Evolutionary conservation across 2,888 invertebrate genomes (phyloP), one percentile per base, ranked within the genome.

Genomic region (Caenorhabditis japonica): DNA sequence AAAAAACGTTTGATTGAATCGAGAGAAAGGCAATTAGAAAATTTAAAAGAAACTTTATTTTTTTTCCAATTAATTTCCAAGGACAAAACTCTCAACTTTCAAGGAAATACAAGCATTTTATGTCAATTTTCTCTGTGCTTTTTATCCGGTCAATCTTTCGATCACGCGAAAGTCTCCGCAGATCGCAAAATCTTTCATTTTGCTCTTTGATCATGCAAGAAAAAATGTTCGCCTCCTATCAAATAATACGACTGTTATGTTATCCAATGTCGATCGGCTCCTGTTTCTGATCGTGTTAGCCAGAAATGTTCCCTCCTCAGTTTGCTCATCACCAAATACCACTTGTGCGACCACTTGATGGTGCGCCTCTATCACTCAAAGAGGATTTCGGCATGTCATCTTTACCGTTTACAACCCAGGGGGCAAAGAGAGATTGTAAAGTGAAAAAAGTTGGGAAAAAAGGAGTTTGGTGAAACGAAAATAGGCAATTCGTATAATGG

Each of bases 281-380:
- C 56, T 49, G 64, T 64, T 64, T 47, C 34, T 55, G 33, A 49
- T 55, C 21, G 49, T 64, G 55, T 56, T 30, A 10, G n/a, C n/a
- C n/a, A n/a, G n/a, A n/a, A n/a, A n/a, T n/a, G n/a, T n/a, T n/a
- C n/a, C n/a, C n/a, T n/a, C 30, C 10, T 5, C 10, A 47, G 41
- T 44, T 44, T 64, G 64, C 56, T 64, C 55, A 56, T 62, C 53
- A 38, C 36, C 34, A 27, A 27, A 39, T 55, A 62, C 64, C 64
- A 64, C 64, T 64, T 64, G 49, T 64, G 64, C 49, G 55, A 56
- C 64, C 64, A 64, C 64, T 64, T 64, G 64, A 64, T 53, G 41
- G 55, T 44, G 64, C 64, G 49, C 55, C 62, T 33, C 30, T 21
- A 64, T 64, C 64, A 56, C 34, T 64, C 55, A 64, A 64, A 64